Base-by-base conservation (phyloP, 53 echinoderm and acorn worm species). In the Henricia sp. region DNA sequence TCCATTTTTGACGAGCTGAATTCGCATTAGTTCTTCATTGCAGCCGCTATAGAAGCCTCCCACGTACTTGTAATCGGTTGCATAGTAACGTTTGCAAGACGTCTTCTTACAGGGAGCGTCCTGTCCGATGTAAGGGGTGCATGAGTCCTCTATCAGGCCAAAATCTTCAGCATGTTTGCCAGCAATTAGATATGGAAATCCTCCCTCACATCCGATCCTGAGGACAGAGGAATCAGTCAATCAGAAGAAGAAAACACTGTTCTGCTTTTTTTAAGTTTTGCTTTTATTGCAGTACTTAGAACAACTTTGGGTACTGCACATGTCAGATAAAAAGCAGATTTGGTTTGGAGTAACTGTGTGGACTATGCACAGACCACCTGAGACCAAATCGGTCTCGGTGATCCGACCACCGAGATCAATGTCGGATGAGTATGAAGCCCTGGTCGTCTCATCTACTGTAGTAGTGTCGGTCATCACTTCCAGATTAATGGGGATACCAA, bases 91-190 rank as follows among this genome's bases (percentile, higher is more conserved):
- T 50, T 89, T 77, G 84, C 96, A 96, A 23, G 48, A 52, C 2
- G 12, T 70, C 50, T 87, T 84, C 82, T 87, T 80, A 76, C 93
- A 93, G 13, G 89, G 19, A 0, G 69, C 36, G 70, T 96, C 96
- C 14, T 59, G 48, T 32, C 96, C 96, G 42, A 59, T 41, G 82
- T 96, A 96, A 6, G 87, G 89, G 56, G 75, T 69, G 85, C 94
- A 96, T 8, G 91, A 85, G 21, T 95, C 93, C 44, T 95, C 92
- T 3, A 93, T 77, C 50, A 95, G 35, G 5, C 95, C 95, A 85
- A 96, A 96, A 39, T 96, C 96, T 52, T 96, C 93, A 0, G 96
- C 93, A 72, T 96, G 93, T 37, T 96, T 96, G 37, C 96, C 96
- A 23, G 93, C 96, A 12, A 93, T 87, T 33, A 96, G 86, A 56